A percentile compares a stretch with the other conserved stretches of the same genome.
Evolutionary conservation across 2,888 invertebrate genomes (phyloP).

Genomic region (Lasioglossum leucozonium): DNA sequence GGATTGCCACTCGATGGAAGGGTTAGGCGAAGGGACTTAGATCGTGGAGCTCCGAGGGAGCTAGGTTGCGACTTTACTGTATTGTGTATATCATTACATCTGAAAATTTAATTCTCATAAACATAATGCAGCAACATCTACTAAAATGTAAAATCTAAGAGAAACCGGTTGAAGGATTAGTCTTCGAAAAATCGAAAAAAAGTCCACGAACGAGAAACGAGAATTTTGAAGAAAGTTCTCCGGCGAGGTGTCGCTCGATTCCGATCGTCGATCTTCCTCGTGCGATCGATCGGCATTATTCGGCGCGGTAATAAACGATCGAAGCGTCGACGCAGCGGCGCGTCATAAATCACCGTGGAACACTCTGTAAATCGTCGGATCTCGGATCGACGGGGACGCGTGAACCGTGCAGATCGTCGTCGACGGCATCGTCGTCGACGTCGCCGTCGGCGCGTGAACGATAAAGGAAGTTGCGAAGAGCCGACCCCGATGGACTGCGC

Average conservation of each 20-base stretch:
- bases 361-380: conserved; percentile 57
- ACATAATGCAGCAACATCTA: background rate
- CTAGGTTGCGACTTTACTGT: too few relatives aligned
- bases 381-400: conserved; percentile 3
- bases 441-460: conserved; percentile 36
- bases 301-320: conserved; percentile 39
- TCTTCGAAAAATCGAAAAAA: background rate
- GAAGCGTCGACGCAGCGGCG: background rate
- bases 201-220: background rate
- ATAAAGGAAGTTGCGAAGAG: conserved; percentile 35
- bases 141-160: background rate
- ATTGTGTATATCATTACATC: too few relatives aligned
- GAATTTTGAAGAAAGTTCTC: background rate
- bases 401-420: background rate
- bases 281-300: conserved; percentile 36
- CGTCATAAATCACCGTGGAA: conserved; percentile 50
- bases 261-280: background rate
- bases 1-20: too few relatives aligned
- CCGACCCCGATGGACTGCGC: conserved; percentile 50
- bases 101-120: too few relatives aligned
- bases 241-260: background rate
- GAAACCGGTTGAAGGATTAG: background rate
- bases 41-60: too few relatives aligned
- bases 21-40: too few relatives aligned
- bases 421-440: background rate